A percentile compares a stretch with the other conserved stretches of the same genome.
Conservation (phyloP, 2,797 vertebrate species). For the Clamator glandarius region DNA sequence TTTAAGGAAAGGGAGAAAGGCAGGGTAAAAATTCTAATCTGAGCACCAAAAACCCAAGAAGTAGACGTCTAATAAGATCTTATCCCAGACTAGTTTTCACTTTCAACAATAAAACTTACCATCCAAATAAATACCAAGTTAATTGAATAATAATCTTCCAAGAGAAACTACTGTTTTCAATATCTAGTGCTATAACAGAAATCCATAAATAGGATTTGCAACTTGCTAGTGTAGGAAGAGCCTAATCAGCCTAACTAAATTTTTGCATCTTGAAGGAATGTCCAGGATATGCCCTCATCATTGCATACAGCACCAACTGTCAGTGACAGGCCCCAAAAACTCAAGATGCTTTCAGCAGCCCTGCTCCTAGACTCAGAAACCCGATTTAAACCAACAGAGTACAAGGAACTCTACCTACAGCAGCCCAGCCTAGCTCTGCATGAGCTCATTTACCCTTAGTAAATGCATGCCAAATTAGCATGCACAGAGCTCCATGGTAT, state of each 20-base stretch:
- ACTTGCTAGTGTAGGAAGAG: not conserved
- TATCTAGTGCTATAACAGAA: not conserved
- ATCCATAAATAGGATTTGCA: not conserved
- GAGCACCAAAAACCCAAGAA: not conserved
- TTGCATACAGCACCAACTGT: not conserved
- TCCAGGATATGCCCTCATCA: fast-evolving
- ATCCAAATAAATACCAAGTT: slow-evolving; percentile 24
- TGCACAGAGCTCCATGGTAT: not conserved
- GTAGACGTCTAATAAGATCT: not conserved
- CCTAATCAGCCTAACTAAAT: not conserved
- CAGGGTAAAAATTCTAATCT: not conserved
- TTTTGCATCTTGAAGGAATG: not conserved
- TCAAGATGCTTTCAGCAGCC: not conserved
- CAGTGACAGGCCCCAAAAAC: not conserved
- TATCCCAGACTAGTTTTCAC: not conserved
- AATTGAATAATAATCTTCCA: slow-evolving; percentile 24
- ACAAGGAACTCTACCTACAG: not conserved
- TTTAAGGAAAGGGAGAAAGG: not conserved
- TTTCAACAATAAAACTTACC: not conserved
- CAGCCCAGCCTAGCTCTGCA: not conserved
- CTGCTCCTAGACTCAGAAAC: not conserved
- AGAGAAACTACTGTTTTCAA: slow-evolving; percentile 9
- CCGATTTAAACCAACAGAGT: not conserved
- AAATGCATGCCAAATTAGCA: not conserved
- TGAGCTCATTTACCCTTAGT: not conserved